Conservation (phyloP, 1,140 invertebrate species). For the Ceratitis capitata region DNA sequence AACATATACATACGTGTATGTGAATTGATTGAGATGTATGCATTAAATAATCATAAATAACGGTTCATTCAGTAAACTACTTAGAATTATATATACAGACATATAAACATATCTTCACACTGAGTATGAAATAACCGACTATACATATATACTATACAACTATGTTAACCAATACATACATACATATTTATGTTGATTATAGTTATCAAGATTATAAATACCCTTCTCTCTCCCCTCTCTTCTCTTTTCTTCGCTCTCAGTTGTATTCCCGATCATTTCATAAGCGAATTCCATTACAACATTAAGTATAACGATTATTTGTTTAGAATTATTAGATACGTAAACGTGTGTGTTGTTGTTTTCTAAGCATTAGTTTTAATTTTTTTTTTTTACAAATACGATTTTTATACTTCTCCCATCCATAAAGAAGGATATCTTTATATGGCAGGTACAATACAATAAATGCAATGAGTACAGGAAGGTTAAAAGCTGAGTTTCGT, state of each 20-base stretch:
- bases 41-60: background rate
- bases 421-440: too few relatives aligned
- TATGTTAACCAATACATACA: too few relatives aligned
- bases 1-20: background rate
- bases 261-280: background rate
- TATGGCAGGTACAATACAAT: slow-evolving; percentile 22
- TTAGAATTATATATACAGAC: background rate
- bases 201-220: background rate
- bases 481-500: background rate
- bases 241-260: background rate
- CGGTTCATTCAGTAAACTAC: slow-evolving; percentile 26
- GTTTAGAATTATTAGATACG: background rate
- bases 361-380: slow-evolving; percentile 27
- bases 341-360: slow-evolving; percentile 38
- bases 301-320: background rate
- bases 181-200: background rate
- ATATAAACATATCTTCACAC: background rate
- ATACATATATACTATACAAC: too few relatives aligned
- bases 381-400: background rate
- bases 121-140: slow-evolving; percentile 13
- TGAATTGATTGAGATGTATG: too few relatives aligned
- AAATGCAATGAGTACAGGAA: background rate
- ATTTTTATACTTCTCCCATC: background rate
- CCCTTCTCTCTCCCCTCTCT: background rate
- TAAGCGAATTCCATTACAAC: background rate